Base-by-base conservation (phyloP, 2,113 vertebrate species). In the Agelaius phoeniceus region DNA sequence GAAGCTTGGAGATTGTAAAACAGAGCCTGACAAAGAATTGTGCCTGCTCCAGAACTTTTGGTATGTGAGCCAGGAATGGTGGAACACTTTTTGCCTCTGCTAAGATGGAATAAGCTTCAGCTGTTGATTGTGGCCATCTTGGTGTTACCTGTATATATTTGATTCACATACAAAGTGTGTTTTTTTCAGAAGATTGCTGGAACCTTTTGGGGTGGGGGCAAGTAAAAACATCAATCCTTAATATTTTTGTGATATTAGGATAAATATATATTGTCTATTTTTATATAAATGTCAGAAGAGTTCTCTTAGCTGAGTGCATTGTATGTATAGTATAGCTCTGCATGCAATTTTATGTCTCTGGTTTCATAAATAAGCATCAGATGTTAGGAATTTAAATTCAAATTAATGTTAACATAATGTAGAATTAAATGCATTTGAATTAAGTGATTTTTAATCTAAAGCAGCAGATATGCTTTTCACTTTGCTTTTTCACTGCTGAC, bases 371-470 rank as follows among this genome's bases (percentile, higher is more conserved):
- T 87, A 96, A 80, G 52, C 61, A 75, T 46, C 73, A 92, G 83
- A 84, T 95, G 61, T 84, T 80, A 51, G 52, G 44, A 78, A 92
- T 93, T 94, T 87, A 58, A 97, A 96, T 94, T 96, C 89, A 97
- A 95, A 95, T 94, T 89, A 92, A 72, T 96, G 13, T 87, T 93
- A 96, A 46, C 43, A 89, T 89, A 77, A 43, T 16, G 8, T 80
- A 71, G 48, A 78, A 87, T 59, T 86, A 75, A 39, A 67, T 71
- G 24, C 5, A 61, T 65, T 61, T 90, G 5, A 74, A 75, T n/a
- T 78, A 55, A 84, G 7, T 30, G 6, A 37, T 8, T 78, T 94
- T 82, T 44, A 66, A 75, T 84, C 21, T 75, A 49, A 89, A 89
- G 41, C 49, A 84, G 9, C 7, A 78, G 55, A 30, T 61, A 65